Conservation (phyloP, 2,797 vertebrate genomes). For the Delichon dasypus region DNA sequence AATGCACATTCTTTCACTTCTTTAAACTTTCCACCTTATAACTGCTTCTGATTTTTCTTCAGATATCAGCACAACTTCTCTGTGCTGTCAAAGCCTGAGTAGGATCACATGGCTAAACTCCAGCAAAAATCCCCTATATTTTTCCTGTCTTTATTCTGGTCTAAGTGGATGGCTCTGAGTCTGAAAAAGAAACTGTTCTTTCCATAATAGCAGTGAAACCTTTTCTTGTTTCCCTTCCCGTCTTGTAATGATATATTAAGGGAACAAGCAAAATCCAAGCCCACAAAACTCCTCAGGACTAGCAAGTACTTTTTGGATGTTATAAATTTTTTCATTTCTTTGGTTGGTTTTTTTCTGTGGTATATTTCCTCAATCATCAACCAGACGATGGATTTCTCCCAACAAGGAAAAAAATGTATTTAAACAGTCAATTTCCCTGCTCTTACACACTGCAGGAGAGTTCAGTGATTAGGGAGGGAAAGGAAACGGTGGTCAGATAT, state of each 20-base stretch:
- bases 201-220: background rate
- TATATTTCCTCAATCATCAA: background rate
- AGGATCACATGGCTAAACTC: background rate
- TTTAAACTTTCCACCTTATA: conserved; percentile 44
- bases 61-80: conserved; percentile 11
- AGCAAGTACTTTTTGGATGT: background rate
- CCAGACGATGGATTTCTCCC: background rate
- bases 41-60: conserved; percentile 25
- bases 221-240: background rate
- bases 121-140: background rate
- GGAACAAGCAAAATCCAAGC: background rate
- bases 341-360: no score
- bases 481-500: background rate
- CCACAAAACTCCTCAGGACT: background rate
- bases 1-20: conserved; percentile 19
- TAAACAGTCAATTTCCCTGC: background rate
- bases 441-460: background rate
- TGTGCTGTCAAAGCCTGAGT: conserved; percentile 5
- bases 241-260: background rate
- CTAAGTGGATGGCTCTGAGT: background rate
- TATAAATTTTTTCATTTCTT: background rate
- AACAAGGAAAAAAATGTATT: background rate
- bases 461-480: background rate
- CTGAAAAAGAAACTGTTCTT: background rate
- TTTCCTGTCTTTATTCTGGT: background rate